Evolutionary conservation across 2,888 invertebrate species (phyloP).

Genomic region (Idaea straminata): DNA sequence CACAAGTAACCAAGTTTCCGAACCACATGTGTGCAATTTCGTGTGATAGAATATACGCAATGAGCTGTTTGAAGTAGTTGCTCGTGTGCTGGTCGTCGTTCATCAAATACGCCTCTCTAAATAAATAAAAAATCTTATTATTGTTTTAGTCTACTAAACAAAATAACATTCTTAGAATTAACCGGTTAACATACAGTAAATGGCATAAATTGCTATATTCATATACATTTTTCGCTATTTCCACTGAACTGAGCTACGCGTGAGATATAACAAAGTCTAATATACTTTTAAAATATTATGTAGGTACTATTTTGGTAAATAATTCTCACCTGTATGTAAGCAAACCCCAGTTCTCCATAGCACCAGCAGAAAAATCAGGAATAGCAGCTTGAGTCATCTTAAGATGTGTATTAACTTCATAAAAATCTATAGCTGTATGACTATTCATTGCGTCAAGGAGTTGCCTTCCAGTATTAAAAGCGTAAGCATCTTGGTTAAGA

Average conservation of each 20-base stretch:
- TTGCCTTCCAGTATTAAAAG: conserved; percentile 60
- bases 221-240: too few species aligned
- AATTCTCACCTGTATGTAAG: conserved; percentile 83
- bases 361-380: conserved; percentile 88
- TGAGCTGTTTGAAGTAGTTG: conserved; percentile 68
- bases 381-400: conserved; percentile 87
- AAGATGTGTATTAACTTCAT: conserved; percentile 64
- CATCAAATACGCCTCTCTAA: conserved; percentile 71
- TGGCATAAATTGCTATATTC: too few species aligned
- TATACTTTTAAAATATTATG: neutral
- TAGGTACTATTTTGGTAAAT: neutral
- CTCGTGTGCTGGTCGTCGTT: conserved; percentile 63
- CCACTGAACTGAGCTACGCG: too few species aligned
- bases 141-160: too few species aligned
- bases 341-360: conserved; percentile 93
- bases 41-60: conserved; percentile 82
- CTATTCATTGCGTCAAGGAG: conserved; percentile 74
- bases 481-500: conserved; percentile 57
- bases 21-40: conserved; percentile 89
- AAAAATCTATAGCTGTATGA: conserved; percentile 76
- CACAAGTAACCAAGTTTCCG: conserved; percentile 82
- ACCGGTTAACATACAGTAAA: too few species aligned
- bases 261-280: too few species aligned
- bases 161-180: too few species aligned
- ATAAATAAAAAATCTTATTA: conserved; percentile 6